Evolutionary conservation across 2,797 vertebrate species (phyloP), one percentile per base, ranked within the genome.

Genomic region (Novumbra hubbsi): DNA sequence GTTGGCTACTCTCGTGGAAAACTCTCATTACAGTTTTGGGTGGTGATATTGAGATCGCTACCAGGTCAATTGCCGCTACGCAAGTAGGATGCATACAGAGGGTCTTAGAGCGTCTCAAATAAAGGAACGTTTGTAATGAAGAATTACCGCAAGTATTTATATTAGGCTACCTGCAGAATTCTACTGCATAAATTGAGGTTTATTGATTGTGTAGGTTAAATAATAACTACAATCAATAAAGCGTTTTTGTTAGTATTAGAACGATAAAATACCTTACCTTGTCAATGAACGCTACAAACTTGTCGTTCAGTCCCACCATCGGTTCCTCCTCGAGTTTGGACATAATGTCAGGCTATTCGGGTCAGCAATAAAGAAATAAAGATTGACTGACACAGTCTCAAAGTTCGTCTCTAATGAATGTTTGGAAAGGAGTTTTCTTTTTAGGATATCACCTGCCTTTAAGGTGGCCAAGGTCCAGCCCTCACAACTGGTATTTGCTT

Each of bases 281-380:
- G 11, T 92, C 84, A 69, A 93, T 94, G 38, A 92, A 28, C 21
- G 21, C 63, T 24, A 92, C 85, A 66, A 93, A 93, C 81, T 89
- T 91, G 87, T 93, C 84, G 5, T 93, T 93, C 48, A 94, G 88
- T 78, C 84, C 88, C 0, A 92, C 86, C 90, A 93, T 88, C 38
- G 88, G 86, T 1, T 93, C 34, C 34, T 88, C 91, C 81, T 93
- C 92, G n/a, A 41, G 76, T 76, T 78, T 84, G 0, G 84, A 86
- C 88, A 89, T 91, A 14, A 38, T 0, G 34, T 38, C 34, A 38
- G 34, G 34, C 4, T 38, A 38, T 38, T 38, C 5, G 34, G 34
- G 1, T 9, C 6, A n/a, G n/a, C n/a, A n/a, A n/a, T n/a, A n/a
- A 19, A 71, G 34, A 38, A 45, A 68, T 11, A 5, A 28, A 62